Base-by-base conservation (phyloP, 2,888 invertebrate species). In the Phragmatobia fuliginosa region DNA sequence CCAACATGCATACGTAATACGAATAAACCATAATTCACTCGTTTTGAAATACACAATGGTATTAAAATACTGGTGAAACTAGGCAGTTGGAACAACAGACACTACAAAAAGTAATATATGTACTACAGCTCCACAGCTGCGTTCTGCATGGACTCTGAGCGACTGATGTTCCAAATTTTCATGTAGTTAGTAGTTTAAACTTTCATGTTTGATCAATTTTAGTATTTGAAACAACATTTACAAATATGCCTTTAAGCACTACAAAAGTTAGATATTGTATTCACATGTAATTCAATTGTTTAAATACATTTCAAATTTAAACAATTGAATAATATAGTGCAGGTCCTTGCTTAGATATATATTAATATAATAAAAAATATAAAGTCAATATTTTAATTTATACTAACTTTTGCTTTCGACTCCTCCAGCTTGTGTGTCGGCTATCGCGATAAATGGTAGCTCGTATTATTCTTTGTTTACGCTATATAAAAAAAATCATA, bases 81-180 rank as follows among this genome's bases (percentile, higher is more conserved):
- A 62, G 73, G 68, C 71, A 62, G 68, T 28, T 41, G 61, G 31
- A 58, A 73, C 71, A 70, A 64, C 68, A 68, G 68, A 60, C 68
- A 72, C 68, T 67, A 74, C 68, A 78, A 80, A 70, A 79, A 70
- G 16, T 65, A 36, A 73, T 61, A 65, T 68, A 49, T 69, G 73
- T 60, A 67, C 16, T 66, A 58, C 79, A 81, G 73, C 82, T 72
- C n/a, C 67, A 52, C 82, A 80, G 73, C 82, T 73, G 82, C 63
- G 66, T 61, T 65, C 65, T 31, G 67, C 68, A 67, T 49, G 45
- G 45, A 45, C 45, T 45, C 45, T 45, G 21, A 45, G 21, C 45
- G 21, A 21, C 45, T n/a, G 21, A 49, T 63, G 63, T 62, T 52
- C 52, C 52, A 52, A 25, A 52, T 52, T 52, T 52, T 52, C 25